Base-by-base conservation (phyloP, 1,140 invertebrate species). In the Neodiprion virginianus region DNA sequence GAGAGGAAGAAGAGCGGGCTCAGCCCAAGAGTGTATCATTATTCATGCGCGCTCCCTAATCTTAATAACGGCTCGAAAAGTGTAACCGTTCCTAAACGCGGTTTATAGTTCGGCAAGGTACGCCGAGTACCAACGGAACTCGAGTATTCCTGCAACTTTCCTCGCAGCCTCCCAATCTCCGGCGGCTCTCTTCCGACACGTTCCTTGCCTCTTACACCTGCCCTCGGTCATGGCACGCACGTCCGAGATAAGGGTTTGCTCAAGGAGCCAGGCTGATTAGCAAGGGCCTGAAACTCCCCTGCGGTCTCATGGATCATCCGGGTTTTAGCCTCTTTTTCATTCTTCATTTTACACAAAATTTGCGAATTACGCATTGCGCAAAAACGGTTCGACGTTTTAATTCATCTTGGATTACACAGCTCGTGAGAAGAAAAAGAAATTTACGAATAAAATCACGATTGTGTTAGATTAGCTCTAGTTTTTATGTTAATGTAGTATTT, bases 11-110 rank as follows among this genome's bases (percentile, higher is more conserved):
- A 23, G 75, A 53, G 61, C 17, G 49, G 65, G n/a, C 50, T 48
- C 77, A 73, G 76, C 74, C 28, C 78, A 81, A 79, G 80, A 81
- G 79, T 76, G 79, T 76, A 78, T 81, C 80, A 78, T 81, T 81
- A 81, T 67, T 81, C 80, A 81, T 81, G 80, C 74, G 74, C 74
- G 72, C 76, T 68, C 65, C 68, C 80, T 81, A 81, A 81, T 81
- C 80, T 81, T 81, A 81, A 81, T 81, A 81, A 81, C 80, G 75
- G 72, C 67, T 78, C 77, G 75, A 66, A 12, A 61, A 61, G 53
- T 40, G 28, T 61, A 61, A 61, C 53, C 53, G 53, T 12, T 9
- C 11, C 53, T 14, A 61, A 61, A 8, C 7, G 53, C 50, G 4
- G 28, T 40, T 40, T 40, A 40, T 40, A 40, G 28, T 40, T 40